Percentiles rank a stretch among this genome's conserved stretches.
Evolutionary conservation across 2,797 vertebrate species (phyloP).

Genomic region (Acanthornis magna): DNA sequence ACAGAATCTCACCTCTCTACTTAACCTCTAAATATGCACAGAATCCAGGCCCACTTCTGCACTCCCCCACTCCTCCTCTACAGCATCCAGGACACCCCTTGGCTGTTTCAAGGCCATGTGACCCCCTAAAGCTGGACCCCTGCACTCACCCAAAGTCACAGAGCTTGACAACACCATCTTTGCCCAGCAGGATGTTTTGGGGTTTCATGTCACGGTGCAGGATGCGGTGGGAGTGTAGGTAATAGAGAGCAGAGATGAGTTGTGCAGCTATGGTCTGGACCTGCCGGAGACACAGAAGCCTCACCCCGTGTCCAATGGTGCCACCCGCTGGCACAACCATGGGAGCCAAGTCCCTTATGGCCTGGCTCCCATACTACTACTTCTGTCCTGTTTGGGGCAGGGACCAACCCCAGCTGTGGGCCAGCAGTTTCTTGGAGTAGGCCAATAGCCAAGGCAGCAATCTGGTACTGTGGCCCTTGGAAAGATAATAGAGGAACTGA

Average conservation of each 20-base stretch:
- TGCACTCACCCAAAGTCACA: constrained; percentile 94
- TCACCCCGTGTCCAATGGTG: not conserved
- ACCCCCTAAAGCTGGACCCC: not conserved
- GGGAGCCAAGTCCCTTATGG: fast-evolving
- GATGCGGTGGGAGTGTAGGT: constrained; percentile 95
- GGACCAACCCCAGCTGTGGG: not conserved
- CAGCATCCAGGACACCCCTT: not conserved
- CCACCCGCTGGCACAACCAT: not conserved
- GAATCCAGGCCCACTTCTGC: not conserved
- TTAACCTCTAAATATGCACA: not conserved
- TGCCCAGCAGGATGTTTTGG: constrained; percentile 94
- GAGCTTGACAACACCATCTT: constrained; percentile 90
- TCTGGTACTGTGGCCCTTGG: not conserved
- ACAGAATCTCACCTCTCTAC: not conserved
- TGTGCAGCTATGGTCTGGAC: constrained; percentile 90
- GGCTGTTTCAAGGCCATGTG: not conserved
- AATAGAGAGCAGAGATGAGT: constrained; percentile 93
- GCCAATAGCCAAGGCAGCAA: not conserved
- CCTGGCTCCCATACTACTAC: not conserved
- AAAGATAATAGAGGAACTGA: not conserved
- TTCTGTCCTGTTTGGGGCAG: not conserved
- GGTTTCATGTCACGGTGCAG: constrained; percentile 98
- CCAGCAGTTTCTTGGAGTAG: not conserved
- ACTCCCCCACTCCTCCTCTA: not conserved
- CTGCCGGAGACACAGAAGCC: constrained; percentile 57